phyloP scores from a whole-genome alignment of 1,140 invertebrate genomes.

The Colletes gigas region DNA sequence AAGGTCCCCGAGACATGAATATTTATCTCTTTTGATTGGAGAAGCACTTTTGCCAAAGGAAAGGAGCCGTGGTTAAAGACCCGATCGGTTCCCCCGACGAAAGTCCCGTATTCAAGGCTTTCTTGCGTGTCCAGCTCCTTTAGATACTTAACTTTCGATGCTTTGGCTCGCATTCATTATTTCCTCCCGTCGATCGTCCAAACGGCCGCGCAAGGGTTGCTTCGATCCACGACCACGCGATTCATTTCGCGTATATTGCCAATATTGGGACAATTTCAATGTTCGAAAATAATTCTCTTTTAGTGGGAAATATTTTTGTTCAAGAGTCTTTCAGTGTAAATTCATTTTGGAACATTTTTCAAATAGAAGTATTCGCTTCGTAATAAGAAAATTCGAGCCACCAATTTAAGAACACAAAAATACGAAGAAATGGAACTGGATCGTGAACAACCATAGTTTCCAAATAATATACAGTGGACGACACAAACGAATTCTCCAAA shows the following conservation, averaged over 20 bases:
- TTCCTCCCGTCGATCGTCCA: neutral
- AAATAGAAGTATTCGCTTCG: too few species aligned
- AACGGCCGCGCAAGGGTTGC: neutral
- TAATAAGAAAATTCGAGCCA: too few species aligned
- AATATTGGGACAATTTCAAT: too few species aligned
- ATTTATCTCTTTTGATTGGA: conserved; percentile 63
- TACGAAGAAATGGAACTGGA: too few species aligned
- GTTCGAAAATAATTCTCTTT: too few species aligned
- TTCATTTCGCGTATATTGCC: neutral
- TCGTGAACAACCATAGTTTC: too few species aligned
- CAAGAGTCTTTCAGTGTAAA: too few species aligned
- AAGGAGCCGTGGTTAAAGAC: conserved; percentile 59
- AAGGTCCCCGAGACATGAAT: conserved; percentile 59
- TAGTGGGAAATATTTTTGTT: too few species aligned
- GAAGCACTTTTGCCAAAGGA: conserved; percentile 60
- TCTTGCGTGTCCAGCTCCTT: neutral
- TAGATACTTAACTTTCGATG: conserved; percentile 14
- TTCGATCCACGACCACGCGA: conserved; percentile 9
- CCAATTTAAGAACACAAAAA: too few species aligned
- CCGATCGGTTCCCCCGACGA: conserved; percentile 16
- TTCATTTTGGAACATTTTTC: too few species aligned
- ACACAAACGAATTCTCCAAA: too few species aligned
- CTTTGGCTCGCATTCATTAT: conserved; percentile 17
- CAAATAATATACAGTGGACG: too few species aligned
- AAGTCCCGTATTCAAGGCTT: conserved; percentile 47